Conservation (phyloP, 1,140 invertebrate genomes). For the Acromyrmex echinatior region DNA sequence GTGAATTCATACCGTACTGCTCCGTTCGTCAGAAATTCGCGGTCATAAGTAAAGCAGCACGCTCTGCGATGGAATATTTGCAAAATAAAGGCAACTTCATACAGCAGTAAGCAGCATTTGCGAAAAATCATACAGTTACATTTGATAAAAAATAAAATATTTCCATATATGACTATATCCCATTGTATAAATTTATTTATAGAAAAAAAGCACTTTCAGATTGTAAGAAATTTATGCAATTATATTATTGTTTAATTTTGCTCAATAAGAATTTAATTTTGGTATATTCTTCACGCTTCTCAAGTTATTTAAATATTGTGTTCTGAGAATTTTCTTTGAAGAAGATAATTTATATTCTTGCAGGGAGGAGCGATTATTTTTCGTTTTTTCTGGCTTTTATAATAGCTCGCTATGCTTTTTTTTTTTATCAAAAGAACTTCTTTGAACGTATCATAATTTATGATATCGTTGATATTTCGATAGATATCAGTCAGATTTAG, state of each 20-base stretch:
- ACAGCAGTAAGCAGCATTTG: neutral
- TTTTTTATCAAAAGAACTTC: neutral
- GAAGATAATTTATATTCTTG: neutral
- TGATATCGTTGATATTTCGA: neutral
- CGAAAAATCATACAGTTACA: neutral
- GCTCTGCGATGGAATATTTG: slow-evolving; percentile 18
- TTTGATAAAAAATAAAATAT: neutral
- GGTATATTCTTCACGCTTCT: neutral
- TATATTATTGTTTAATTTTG: neutral
- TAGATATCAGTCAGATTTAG: neutral
- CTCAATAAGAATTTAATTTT: neutral
- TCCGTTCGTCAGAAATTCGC: slow-evolving; percentile 38
- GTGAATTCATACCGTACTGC: slow-evolving; percentile 54
- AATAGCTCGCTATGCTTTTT: neutral
- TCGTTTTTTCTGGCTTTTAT: neutral
- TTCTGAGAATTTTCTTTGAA: neutral
- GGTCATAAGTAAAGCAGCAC: slow-evolving; percentile 14
- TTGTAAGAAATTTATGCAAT: neutral
- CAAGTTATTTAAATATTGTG: neutral
- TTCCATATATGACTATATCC: neutral
- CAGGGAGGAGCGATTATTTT: neutral
- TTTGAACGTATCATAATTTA: neutral
- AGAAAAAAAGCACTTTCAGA: neutral
- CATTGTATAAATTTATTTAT: neutral
- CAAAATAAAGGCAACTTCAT: slow-evolving; percentile 38